Evolutionary conservation across 2,797 vertebrate genomes (phyloP), one percentile per base, ranked within the genome.

Genomic region (Urosaurus nigricauda): DNA sequence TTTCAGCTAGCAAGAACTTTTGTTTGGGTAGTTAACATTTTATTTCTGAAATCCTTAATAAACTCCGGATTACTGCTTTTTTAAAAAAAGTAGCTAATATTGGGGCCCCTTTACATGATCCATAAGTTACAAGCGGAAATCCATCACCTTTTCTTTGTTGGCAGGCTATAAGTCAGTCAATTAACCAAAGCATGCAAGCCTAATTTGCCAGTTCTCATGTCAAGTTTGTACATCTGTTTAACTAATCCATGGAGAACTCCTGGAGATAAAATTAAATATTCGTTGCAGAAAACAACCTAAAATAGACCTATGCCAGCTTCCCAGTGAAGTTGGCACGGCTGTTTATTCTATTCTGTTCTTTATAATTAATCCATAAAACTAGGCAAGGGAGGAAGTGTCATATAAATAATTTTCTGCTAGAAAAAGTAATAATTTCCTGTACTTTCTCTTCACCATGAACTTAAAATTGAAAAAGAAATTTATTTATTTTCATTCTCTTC

Each of bases 201-300:
- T 87, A 32, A 73, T 87, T 80, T 91, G 77, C 70, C 86, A 35
- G 40, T 81, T 89, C 86, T 80, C 71, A 5, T 0, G 9, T 68
- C 65, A 63, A 58, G 4, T 88, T 92, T 87, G 29, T 85, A 21
- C 73, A 0, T 47, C 2, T 87, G 29, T 87, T 89, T 83, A 77
- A 78, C 84, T 71, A 81, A 24, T 32, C 7, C 80, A 2, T n/a
- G 60, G 86, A 58, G 0, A 37, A 47, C 88, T 87, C 81, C 51
- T 81, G 35, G 74, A 92, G 79, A 89, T 70, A 81, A 88, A 70
- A 85, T 92, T 86, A 79, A 90, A 77, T 92, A 84, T 73, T 83
- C 85, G 92, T 91, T 89, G 29, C 63, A n/a, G 88, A 80, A 79
- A 92, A 86, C 37, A 86, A 24, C 37, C 53, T 90, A 0, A 1